These are phyloP conservation scores for Cephalopachus bancanus DNA, from an alignment of 2,797 vertebrate genomes.

Conservation along the genomic window DNA sequence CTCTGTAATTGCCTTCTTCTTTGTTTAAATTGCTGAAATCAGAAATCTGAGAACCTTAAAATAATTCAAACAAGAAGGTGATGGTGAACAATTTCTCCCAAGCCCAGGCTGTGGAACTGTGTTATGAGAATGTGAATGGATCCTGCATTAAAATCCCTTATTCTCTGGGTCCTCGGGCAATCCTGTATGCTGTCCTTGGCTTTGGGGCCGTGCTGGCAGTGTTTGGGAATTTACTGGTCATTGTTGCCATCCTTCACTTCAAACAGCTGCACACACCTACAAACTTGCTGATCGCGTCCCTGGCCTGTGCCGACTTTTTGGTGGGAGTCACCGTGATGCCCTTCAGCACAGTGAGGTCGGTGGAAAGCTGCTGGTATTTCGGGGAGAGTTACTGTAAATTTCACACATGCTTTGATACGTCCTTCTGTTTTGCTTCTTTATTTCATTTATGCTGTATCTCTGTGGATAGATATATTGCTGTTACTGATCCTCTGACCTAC, in stretches of 20 bases:
- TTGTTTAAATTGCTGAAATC: not conserved
- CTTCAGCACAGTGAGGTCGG: conserved; percentile 91
- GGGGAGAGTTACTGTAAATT: conserved; percentile 90
- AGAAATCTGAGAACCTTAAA: not conserved
- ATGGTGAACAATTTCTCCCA: conserved; percentile 29
- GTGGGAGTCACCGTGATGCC: conserved; percentile 93
- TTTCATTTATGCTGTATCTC: conserved; percentile 93
- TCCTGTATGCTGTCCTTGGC: conserved; percentile 26
- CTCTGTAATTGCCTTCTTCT: not conserved
- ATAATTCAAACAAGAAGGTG: not conserved
- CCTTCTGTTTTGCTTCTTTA: conserved; percentile 93
- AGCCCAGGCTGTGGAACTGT: conserved; percentile 32
- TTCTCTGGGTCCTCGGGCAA: not conserved
- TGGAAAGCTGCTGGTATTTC: conserved; percentile 93
- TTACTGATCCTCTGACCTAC: conserved; percentile 74
- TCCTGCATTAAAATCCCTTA: conserved; percentile 57
- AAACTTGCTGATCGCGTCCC: conserved; percentile 91
- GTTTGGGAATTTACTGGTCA: conserved; percentile 92
- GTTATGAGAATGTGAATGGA: conserved; percentile 41
- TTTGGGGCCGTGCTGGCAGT: conserved; percentile 89
- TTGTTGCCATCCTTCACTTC: conserved; percentile 91
- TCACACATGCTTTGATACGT: conserved; percentile 93
- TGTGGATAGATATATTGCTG: conserved; percentile 74
- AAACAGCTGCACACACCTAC: conserved; percentile 92
- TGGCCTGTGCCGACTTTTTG: conserved; percentile 92